A percentile compares a stretch with the other conserved stretches of the same genome.
Conservation (phyloP, 2,797 vertebrate species). For the Cichlasoma orientale region DNA sequence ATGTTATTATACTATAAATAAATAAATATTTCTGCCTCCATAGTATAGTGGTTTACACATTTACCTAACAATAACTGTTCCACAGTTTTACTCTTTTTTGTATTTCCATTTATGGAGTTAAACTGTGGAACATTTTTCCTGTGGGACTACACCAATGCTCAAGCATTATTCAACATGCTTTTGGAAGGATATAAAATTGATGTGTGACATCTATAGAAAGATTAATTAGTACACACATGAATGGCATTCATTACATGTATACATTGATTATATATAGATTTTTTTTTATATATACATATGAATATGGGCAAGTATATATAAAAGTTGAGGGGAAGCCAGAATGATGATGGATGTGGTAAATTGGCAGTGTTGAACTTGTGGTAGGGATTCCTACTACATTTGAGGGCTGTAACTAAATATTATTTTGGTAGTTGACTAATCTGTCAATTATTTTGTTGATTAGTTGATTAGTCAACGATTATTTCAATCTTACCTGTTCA, state of each 20-base stretch:
- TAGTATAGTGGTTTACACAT: neutral
- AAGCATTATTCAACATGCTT: neutral
- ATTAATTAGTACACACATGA: too few relatives aligned
- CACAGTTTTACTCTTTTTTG: neutral
- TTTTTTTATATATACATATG: neutral
- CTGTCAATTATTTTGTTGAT: too few relatives aligned
- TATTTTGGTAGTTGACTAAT: too few relatives aligned
- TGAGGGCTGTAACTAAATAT: neutral
- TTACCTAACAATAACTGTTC: neutral
- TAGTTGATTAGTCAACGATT: too few relatives aligned
- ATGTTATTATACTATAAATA: neutral
- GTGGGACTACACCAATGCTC: neutral
- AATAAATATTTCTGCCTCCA: neutral
- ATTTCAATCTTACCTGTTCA: too few relatives aligned
- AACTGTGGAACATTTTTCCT: too few relatives aligned
- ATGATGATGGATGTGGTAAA: neutral
- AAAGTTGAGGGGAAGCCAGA: neutral
- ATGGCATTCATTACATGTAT: too few relatives aligned
- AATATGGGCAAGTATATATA: neutral
- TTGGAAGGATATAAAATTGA: too few relatives aligned
- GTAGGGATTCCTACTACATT: neutral
- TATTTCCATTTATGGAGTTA: neutral
- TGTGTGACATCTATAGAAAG: too few relatives aligned
- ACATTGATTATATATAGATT: too few relatives aligned
- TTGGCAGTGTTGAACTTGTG: neutral